Evolutionary conservation across 2,797 vertebrate genomes (phyloP).

Genomic region (Cercopithecus hamlyni): DNA sequence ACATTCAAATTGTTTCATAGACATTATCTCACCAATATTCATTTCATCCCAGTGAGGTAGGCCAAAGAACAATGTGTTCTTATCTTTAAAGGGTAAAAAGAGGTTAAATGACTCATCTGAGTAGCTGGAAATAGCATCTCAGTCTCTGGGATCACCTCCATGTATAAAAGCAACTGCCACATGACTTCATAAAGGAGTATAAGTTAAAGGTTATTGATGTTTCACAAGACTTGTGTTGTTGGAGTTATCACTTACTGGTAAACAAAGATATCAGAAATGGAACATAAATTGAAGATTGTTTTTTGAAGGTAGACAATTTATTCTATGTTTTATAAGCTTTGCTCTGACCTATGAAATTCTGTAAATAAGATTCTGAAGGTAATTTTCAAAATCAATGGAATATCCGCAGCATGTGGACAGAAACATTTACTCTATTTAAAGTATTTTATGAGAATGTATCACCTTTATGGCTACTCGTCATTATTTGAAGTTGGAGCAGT

Average conservation of each 20-base stretch:
- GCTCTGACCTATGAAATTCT: background rate
- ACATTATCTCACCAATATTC: slow-evolving; percentile 65
- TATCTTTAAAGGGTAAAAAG: slow-evolving; percentile 56
- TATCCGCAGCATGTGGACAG: background rate
- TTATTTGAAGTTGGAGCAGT: background rate
- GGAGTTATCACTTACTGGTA: background rate
- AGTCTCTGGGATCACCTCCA: background rate
- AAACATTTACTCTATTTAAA: background rate
- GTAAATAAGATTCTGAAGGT: background rate
- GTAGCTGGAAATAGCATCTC: background rate
- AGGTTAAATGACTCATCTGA: slow-evolving; percentile 71
- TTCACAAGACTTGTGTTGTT: background rate
- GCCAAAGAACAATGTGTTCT: slow-evolving; percentile 42
- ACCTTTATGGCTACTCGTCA: background rate
- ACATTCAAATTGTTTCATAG: slow-evolving; percentile 33
- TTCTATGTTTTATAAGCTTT: background rate
- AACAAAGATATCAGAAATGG: background rate
- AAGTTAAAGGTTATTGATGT: slow-evolving; percentile 12
- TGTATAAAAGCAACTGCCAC: background rate
- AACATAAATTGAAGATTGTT: background rate
- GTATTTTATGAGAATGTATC: background rate
- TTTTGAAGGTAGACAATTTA: background rate
- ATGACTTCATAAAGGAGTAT: background rate
- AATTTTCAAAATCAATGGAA: background rate
- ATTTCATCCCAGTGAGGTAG: background rate